A percentile compares a stretch with the other conserved stretches of the same genome.
These are phyloP conservation scores for Jacana jacana DNA, from an alignment of 2,113 vertebrate genomes.

Conservation along the genomic window DNA sequence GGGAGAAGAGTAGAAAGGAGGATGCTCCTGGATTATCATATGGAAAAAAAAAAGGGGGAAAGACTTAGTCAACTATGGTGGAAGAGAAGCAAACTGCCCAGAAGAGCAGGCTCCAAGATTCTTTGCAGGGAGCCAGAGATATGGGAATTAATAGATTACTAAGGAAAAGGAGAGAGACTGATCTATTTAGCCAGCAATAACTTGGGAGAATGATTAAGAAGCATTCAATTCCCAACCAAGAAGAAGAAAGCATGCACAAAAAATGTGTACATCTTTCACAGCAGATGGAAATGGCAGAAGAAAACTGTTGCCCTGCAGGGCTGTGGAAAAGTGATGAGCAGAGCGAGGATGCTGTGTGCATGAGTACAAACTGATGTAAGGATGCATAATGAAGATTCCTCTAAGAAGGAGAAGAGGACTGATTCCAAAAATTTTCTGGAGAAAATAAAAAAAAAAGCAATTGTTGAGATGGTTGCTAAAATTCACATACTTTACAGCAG, in stretches of 20 bases:
- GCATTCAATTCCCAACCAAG: background rate
- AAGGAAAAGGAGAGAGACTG: background rate
- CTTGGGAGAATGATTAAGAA: background rate
- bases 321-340: background rate
- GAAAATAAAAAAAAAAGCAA: too few relatives aligned
- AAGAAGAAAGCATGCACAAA: background rate
- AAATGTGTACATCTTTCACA: background rate
- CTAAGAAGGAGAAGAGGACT: background rate
- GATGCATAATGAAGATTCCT: background rate
- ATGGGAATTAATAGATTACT: background rate
- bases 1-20: background rate
- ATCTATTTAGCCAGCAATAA: background rate
- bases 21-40: background rate
- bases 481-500: background rate
- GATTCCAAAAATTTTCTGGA: background rate
- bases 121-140: background rate
- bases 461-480: background rate
- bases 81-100: background rate
- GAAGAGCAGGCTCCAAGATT: background rate
- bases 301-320: background rate
- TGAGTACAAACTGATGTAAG: background rate
- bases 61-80: background rate
- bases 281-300: background rate
- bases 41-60: background rate
- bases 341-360: background rate